Evolutionary conservation across 1,140 invertebrate species (phyloP).

Genomic region (Neotoxoptera formosana): DNA sequence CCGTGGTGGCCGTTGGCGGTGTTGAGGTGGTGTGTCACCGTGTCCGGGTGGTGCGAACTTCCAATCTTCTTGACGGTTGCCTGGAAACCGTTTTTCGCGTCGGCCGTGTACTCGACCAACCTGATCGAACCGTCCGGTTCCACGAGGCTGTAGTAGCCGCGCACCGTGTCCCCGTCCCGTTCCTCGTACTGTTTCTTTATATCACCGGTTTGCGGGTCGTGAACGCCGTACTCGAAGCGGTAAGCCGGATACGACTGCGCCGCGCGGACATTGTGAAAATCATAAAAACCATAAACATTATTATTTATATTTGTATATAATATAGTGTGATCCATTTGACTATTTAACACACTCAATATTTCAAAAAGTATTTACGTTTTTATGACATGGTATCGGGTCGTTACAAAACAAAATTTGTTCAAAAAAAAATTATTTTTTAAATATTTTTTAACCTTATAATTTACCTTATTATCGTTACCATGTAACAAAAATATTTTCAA

Average conservation of each 20-base stretch:
- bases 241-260: slow-evolving; percentile 61
- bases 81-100: slow-evolving; percentile 60
- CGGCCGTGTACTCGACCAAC: slow-evolving; percentile 63
- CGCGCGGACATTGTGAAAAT: background rate
- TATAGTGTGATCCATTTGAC: no score
- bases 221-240: slow-evolving; percentile 64
- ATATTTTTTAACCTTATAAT: no score
- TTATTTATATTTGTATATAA: background rate
- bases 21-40: slow-evolving; percentile 45
- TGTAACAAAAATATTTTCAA: no score
- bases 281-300: background rate
- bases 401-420: no score
- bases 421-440: no score
- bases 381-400: no score
- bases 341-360: no score
- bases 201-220: slow-evolving; percentile 63
- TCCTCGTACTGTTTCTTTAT: slow-evolving; percentile 63
- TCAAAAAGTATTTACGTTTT: no score
- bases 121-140: slow-evolving; percentile 62
- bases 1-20: background rate
- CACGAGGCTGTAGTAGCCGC: slow-evolving; percentile 60
- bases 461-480: no score
- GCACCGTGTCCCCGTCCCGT: slow-evolving; percentile 61
- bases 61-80: slow-evolving; percentile 58
- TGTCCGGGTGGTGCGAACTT: slow-evolving; percentile 47